Base-by-base conservation (phyloP, 2,888 invertebrate species). In the Steinernema hermaphroditum region DNA sequence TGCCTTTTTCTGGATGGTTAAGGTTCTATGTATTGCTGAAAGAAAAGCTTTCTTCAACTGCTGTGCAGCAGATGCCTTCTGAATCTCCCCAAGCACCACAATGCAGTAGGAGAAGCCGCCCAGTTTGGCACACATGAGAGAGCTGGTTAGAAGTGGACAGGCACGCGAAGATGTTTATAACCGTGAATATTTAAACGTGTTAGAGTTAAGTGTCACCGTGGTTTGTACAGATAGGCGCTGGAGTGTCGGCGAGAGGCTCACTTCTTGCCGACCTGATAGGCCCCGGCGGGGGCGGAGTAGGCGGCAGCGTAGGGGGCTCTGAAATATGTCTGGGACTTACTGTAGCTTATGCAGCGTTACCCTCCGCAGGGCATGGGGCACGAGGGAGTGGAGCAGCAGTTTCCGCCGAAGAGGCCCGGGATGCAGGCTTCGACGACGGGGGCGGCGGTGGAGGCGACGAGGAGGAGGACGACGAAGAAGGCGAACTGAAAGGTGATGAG, bases 271-370 rank as follows among this genome's bases (percentile, higher is more conserved):
- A 16, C 2, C 32, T 22, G 16, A 16, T 62, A 62, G 14, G 32
- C 29, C 32, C 62, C 62, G n/a, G 62, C 29, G 12, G 62, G 62
- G 16, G 62, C 62, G 32, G 62, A 62, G 16, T 27, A n/a, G 29
- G 62, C 62, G 16, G 62, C 22, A 2, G 62, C 62, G 62, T 62
- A 62, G 62, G 62, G 62, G n/a, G 62, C 29, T 62, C 62, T 62
- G 32, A 32, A 62, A 62, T 1, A n/a, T n/a, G n/a, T n/a, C n/a
- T n/a, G 29, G 6, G 24, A 12, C 4, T 22, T 24, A 2, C 14
- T 27, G 6, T 8, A 24, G 54, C 22, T 22, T 8, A 16, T 12
- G 6, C n/a, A 22, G 19, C 2, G 16, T 32, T 32, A 62, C 62
- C 62, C 62, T 62, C 62, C 62, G 19, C 62, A 62, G 2, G 62